Conservation (phyloP, 2,797 vertebrate species). For the Pseudochirops cupreus region DNA sequence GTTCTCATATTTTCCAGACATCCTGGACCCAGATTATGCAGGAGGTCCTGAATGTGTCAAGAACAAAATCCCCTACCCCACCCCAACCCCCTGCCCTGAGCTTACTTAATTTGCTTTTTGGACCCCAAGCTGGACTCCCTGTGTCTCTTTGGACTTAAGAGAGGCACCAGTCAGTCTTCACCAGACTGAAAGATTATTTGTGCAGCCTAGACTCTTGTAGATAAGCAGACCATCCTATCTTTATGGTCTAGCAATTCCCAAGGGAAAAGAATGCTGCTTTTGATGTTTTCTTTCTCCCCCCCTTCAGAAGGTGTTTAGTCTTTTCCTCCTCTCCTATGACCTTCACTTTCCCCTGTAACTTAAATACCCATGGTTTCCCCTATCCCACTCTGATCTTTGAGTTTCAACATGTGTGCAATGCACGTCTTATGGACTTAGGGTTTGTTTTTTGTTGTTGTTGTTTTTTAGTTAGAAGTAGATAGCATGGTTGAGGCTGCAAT, state of each 20-base stretch:
- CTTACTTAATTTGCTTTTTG: neutral
- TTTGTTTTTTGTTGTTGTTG: too few relatives aligned
- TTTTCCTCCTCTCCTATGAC: neutral
- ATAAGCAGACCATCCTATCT: neutral
- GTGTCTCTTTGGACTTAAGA: too few relatives aligned
- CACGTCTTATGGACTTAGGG: neutral
- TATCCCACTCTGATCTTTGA: neutral
- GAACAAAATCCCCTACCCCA: neutral
- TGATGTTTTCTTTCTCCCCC: neutral
- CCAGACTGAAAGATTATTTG: neutral
- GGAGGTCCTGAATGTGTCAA: neutral
- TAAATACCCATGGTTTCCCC: neutral
- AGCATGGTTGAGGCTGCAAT: neutral
- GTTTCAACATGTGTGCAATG: neutral
- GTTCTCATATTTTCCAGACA: neutral
- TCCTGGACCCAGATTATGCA: neutral
- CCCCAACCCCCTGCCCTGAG: neutral
- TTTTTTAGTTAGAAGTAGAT: neutral
- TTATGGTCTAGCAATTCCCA: too few relatives aligned
- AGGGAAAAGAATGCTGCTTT: neutral
- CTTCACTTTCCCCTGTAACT: neutral
- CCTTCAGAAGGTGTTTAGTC: neutral
- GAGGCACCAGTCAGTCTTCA: neutral
- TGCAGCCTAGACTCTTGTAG: neutral
- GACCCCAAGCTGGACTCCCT: too few relatives aligned